Evolutionary conservation across 2,888 invertebrate species (phyloP), one percentile per base, ranked within the genome.

Genomic region (Polyploca ridens): DNA sequence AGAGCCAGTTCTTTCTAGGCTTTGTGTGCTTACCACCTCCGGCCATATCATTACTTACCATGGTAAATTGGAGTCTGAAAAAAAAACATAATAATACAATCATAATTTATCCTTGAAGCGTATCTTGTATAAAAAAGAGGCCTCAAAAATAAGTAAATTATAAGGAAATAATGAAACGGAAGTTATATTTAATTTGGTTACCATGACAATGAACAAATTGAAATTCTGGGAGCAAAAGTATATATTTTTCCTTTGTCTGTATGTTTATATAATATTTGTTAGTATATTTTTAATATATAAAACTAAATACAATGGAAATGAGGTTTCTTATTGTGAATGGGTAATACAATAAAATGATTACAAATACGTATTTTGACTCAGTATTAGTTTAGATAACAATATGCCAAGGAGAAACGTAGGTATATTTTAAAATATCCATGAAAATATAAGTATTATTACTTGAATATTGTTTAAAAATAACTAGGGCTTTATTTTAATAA

Each of bases 81-180:
- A 27, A 27, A 27, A 27, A 2, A 1, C 27, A 27, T 27, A 27
- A 27, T 27, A 27, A 27, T 27, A 27, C 11, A 38, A 1, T 38
- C 38, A 44, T 14, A 44, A 14, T 14, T 14, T 44, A 14, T 4
- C 44, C 44, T 2, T 14, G 7, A 27, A 58, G 14, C 19, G 1
- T 58, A 13, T 33, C 33, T 33, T 14, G 13, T 10, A 27, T 5
- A 10, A 0, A 27, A 27, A 13, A 27, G 10, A 57, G 6, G 8
- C 54, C 11, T 58, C 10, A 27, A 13, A 33, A 33, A 14, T 33
- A 33, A 4, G 58, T 14, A 14, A 1, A 33, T 58, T 58, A 27
- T 14, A n/a, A 58, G 58, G 33, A 27, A 33, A 33, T 33, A 58
- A 58, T 58, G 14, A 58, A 58, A 58, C 33, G 33, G n/a, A 58